phyloP scores from a whole-genome alignment of 2,888 invertebrate genomes.

The Spialia ferax region DNA sequence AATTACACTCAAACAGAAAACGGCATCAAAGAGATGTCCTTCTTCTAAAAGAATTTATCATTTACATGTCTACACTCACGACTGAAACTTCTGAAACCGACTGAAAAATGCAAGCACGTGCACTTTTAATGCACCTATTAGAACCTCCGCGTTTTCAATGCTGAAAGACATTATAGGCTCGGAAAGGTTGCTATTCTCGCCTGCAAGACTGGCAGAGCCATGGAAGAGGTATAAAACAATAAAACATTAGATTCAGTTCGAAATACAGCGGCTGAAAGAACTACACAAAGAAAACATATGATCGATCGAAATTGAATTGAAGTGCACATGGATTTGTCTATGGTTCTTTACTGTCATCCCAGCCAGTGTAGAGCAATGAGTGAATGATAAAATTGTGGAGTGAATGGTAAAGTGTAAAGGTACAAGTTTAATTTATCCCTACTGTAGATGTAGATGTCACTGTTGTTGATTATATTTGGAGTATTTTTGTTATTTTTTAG shows the following conservation, averaged over 20 bases:
- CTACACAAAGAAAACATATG: slow-evolving; percentile 87
- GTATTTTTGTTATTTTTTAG: too few relatives aligned
- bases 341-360: slow-evolving; percentile 58
- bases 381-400: slow-evolving; percentile 34
- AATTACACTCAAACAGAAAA: slow-evolving; percentile 15
- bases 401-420: background rate
- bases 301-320: slow-evolving; percentile 81
- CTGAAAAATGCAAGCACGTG: slow-evolving; percentile 84
- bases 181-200: slow-evolving; percentile 37
- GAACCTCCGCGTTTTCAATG: slow-evolving; percentile 47
- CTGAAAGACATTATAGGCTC: slow-evolving; percentile 46
- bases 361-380: slow-evolving; percentile 43
- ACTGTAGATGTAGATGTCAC: background rate
- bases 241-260: slow-evolving; percentile 78
- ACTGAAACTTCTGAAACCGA: slow-evolving; percentile 69
- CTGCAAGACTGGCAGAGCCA: slow-evolving; percentile 46
- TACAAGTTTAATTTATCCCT: too few relatives aligned
- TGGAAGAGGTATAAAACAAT: slow-evolving; percentile 52
- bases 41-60: background rate
- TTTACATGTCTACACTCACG: slow-evolving; percentile 40
- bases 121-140: slow-evolving; percentile 73
- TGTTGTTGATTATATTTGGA: too few relatives aligned
- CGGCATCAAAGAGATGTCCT: slow-evolving; percentile 1
- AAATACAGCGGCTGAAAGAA: slow-evolving; percentile 85
- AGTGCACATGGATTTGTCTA: slow-evolving; percentile 84